Conservation (phyloP, 2,797 vertebrate genomes). For the Silurus lanzhouensis region DNA sequence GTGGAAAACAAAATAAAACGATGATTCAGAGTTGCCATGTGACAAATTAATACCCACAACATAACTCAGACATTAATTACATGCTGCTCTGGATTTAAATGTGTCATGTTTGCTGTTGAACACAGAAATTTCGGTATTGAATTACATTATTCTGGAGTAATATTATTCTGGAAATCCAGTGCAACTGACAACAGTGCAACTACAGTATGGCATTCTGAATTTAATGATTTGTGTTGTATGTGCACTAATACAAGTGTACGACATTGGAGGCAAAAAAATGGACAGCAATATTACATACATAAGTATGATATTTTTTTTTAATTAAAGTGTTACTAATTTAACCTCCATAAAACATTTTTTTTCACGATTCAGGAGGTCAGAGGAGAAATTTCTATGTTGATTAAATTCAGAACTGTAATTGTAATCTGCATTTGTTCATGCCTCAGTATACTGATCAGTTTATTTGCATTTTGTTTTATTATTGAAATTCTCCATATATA, state of each 20-base stretch:
- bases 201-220: background rate
- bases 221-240: background rate
- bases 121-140: background rate
- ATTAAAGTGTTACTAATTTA: background rate
- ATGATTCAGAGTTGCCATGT: background rate
- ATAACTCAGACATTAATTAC: background rate
- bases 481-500: background rate
- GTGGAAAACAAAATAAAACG: slow-evolving; percentile 10
- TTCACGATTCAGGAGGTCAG: background rate
- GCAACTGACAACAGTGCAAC: background rate
- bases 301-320: background rate
- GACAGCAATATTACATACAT: too few relatives aligned
- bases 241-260: background rate
- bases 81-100: background rate
- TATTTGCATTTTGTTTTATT: background rate
- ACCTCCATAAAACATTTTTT: background rate
- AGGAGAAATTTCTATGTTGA: background rate
- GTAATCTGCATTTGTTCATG: background rate
- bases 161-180: background rate
- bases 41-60: background rate
- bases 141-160: background rate
- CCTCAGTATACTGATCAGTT: background rate
- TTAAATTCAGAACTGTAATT: background rate
- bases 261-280: too few relatives aligned
- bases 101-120: background rate